phyloP scores from a whole-genome alignment of 2,888 invertebrate species.

The Entomobrya proxima region DNA sequence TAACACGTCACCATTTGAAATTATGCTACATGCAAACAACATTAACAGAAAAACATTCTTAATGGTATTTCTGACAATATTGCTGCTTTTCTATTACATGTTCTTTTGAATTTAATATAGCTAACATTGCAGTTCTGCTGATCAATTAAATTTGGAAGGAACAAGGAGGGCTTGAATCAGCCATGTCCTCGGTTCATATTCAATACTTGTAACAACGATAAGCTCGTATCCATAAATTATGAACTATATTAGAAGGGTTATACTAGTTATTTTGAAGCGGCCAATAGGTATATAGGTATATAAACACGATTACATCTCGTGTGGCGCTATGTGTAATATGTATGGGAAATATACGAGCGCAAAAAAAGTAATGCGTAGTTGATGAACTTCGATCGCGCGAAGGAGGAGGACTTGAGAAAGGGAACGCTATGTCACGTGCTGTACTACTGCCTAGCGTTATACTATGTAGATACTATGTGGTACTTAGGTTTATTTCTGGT shows the following conservation, averaged over 20 bases:
- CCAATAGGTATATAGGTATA: not conserved
- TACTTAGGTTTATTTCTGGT: not conserved
- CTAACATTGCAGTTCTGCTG: no score
- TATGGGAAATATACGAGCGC: not conserved
- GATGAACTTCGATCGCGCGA: constrained; percentile 45
- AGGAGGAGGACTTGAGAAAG: constrained; percentile 54
- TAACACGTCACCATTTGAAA: no score
- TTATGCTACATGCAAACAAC: no score
- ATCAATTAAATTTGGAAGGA: no score
- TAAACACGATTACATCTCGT: constrained; percentile 30
- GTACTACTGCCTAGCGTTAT: not conserved
- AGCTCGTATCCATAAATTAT: not conserved
- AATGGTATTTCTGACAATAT: no score
- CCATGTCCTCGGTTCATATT: no score
- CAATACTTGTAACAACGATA: no score
- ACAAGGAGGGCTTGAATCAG: no score
- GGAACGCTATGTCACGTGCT: constrained; percentile 29
- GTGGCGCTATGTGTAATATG: not conserved
- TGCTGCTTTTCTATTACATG: no score
- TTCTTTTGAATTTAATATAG: no score
- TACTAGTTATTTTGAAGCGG: not conserved
- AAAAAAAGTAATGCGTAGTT: constrained; percentile 27
- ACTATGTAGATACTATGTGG: not conserved
- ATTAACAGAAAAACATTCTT: no score
- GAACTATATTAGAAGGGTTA: not conserved